These are phyloP conservation scores for Apodemus sylvaticus DNA, from an alignment of 2,113 vertebrate genomes.

Conservation along the genomic window DNA sequence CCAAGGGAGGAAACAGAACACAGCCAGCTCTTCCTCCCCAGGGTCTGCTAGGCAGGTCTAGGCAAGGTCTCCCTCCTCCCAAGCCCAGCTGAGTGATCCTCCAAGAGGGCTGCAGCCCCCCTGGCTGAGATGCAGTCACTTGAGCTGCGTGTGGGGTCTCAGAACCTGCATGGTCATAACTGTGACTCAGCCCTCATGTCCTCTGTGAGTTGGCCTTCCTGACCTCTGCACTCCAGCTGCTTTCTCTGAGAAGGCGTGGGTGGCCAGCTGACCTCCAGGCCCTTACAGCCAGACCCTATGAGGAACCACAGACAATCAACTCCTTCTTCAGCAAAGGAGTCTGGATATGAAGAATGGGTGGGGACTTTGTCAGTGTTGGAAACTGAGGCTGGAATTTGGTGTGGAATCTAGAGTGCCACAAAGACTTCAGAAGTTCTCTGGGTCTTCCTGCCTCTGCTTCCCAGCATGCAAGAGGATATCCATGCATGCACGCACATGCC, in stretches of 20 bases:
- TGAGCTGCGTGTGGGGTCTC: too few species aligned
- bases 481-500: not conserved
- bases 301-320: constrained; percentile 30
- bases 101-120: not conserved
- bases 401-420: not conserved
- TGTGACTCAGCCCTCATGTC: not conserved
- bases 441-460: not conserved
- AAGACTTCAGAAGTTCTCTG: not conserved
- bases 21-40: not conserved
- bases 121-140: too few species aligned
- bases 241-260: not conserved
- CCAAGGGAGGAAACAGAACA: not conserved
- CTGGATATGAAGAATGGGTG: not conserved
- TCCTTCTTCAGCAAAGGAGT: constrained; percentile 43
- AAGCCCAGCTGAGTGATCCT: too few species aligned
- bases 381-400: constrained; percentile 48
- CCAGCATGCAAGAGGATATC: not conserved
- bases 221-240: not conserved
- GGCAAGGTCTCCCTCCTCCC: not conserved
- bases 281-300: constrained; percentile 13
- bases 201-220: not conserved
- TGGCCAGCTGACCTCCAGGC: not conserved
- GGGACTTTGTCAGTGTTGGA: not conserved
- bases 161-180: not conserved
- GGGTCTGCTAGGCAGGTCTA: not conserved